Evolutionary conservation across 30 jellyfish, hydroid and myxozoan genomes (phyloP).

Genomic region (Hydra vulgaris): DNA sequence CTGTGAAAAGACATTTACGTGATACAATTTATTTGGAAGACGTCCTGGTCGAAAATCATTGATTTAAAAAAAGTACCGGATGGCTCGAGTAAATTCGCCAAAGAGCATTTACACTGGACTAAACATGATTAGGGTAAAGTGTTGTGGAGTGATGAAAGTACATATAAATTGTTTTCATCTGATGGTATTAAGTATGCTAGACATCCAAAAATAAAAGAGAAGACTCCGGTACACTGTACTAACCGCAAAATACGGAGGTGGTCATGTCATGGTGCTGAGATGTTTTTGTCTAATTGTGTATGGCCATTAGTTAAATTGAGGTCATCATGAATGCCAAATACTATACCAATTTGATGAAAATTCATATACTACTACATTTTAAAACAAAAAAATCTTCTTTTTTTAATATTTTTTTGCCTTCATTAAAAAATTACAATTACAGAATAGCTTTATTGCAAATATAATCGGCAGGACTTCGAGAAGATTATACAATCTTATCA

Average conservation of each 20-base stretch:
- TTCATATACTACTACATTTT: not conserved
- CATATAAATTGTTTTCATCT: not conserved
- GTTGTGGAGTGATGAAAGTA: not conserved
- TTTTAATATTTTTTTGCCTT: too few species aligned
- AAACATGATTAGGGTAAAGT: not conserved
- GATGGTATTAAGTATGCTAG: not conserved
- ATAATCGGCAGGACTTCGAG: too few species aligned
- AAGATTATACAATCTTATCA: too few species aligned
- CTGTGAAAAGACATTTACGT: not conserved
- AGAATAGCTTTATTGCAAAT: too few species aligned
- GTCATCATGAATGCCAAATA: not conserved
- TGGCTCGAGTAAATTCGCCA: not conserved
- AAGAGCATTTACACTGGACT: not conserved
- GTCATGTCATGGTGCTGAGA: not conserved
- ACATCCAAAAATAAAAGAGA: not conserved
- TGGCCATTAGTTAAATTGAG: not conserved
- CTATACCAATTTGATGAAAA: not conserved
- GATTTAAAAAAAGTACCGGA: not conserved
- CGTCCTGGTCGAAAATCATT: not conserved
- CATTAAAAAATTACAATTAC: too few species aligned
- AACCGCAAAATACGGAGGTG: not conserved
- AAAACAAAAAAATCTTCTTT: not conserved
- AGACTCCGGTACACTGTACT: not conserved
- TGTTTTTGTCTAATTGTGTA: not conserved
- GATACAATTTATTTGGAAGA: not conserved